phyloP scores from a whole-genome alignment of 2,888 invertebrate genomes.

The Netelia inedita region DNA sequence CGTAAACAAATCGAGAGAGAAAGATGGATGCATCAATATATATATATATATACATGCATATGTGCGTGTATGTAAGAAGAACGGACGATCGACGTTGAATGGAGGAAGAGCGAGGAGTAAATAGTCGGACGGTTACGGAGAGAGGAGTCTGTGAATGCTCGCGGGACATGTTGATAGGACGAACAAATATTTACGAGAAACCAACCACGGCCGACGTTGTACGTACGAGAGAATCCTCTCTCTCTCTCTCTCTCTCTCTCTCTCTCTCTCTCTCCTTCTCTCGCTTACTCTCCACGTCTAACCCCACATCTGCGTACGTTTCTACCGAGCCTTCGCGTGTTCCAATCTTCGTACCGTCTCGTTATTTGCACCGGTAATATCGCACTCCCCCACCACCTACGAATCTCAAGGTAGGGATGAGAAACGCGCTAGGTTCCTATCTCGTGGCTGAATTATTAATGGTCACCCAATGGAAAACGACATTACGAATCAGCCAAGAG shows the following conservation, averaged over 20 bases:
- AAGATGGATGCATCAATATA: constrained; percentile 3
- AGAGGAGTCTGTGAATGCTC: constrained; percentile 57
- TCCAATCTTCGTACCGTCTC: constrained; percentile 54
- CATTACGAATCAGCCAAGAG: constrained; percentile 16
- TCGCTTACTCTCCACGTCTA: constrained; percentile 35
- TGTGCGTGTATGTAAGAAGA: background rate
- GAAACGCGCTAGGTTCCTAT: constrained; percentile 6
- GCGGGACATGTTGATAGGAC: constrained; percentile 64
- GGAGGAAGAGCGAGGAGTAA: constrained; percentile 61
- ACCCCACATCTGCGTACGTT: constrained; percentile 21
- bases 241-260: constrained; percentile 23
- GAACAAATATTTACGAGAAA: constrained; percentile 81
- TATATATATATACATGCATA: background rate
- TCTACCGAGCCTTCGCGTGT: constrained; percentile 17
- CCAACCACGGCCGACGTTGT: constrained; percentile 75
- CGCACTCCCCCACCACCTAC: constrained; percentile 59
- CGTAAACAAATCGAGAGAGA: constrained; percentile 72
- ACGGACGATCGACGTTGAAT: background rate
- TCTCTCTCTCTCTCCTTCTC: constrained; percentile 9
- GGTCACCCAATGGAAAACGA: constrained; percentile 48
- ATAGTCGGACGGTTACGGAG: constrained; percentile 70
- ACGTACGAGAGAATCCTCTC: constrained; percentile 58
- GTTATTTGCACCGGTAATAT: constrained; percentile 79
- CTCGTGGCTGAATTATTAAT: constrained; percentile 62
- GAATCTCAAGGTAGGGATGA: background rate